Conservation (phyloP, 2,797 vertebrate species). For the Hirundo rustica region DNA sequence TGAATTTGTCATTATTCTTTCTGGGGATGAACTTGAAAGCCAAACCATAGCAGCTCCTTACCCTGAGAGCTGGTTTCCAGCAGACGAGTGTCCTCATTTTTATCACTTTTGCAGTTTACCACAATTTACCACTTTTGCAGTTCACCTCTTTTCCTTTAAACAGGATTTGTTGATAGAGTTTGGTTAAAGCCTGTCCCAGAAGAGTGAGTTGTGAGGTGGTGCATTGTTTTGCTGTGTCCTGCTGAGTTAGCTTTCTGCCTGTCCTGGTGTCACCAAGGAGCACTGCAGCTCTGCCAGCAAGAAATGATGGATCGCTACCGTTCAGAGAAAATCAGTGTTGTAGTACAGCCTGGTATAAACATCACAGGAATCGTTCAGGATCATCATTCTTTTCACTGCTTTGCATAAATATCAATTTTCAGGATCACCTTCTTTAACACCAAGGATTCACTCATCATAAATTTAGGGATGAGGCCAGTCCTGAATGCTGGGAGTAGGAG, state of each 20-base stretch:
- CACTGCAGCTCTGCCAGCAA: background rate
- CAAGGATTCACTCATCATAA: background rate
- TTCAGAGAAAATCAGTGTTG: background rate
- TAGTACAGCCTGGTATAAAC: background rate
- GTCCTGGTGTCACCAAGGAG: background rate
- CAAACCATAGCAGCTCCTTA: background rate
- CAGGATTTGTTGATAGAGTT: background rate
- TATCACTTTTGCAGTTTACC: too few species aligned
- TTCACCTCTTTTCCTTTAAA: background rate
- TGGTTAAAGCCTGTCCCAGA: background rate
- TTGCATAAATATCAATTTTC: background rate
- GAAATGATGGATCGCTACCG: fast-evolving
- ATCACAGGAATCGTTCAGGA: background rate
- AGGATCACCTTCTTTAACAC: background rate
- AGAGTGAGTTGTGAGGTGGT: background rate
- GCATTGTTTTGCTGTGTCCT: background rate
- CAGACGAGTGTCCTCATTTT: background rate
- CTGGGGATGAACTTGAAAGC: background rate
- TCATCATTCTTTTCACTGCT: background rate
- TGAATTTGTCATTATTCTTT: background rate
- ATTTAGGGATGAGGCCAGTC: background rate
- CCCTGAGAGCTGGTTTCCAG: background rate
- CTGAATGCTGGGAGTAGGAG: background rate
- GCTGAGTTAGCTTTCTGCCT: background rate
- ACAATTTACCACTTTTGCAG: background rate